Evolutionary conservation across 2,797 vertebrate species (phyloP).

Genomic region (Phalloptychus januarius): DNA sequence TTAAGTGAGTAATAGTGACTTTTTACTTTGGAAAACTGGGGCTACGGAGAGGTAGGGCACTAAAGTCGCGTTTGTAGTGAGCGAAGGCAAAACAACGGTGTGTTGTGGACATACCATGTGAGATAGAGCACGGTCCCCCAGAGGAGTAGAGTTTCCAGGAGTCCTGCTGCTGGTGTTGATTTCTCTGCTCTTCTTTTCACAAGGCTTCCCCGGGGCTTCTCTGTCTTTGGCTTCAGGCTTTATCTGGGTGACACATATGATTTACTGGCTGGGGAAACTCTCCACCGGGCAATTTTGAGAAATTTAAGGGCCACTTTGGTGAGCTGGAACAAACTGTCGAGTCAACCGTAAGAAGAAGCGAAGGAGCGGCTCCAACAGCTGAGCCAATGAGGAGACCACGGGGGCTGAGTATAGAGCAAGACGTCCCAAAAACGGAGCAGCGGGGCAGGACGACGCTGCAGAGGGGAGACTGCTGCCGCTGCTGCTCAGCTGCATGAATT

Average conservation of each 20-base stretch:
- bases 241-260: not conserved
- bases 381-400: conserved; percentile 50
- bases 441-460: conserved; percentile 14
- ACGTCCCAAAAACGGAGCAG: conserved; percentile 21
- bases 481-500: not conserved
- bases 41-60: not conserved
- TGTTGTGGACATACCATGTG: conserved; percentile 67
- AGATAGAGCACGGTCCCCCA: conserved; percentile 44
- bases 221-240: not conserved
- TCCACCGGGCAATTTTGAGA: not conserved
- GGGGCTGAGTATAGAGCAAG: conserved; percentile 48
- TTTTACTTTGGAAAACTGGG: not conserved
- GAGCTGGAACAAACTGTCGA: conserved; percentile 19
- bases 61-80: not conserved
- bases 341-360: conserved; percentile 20
- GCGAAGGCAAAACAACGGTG: conserved; percentile 5
- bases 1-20: not conserved
- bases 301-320: conserved; percentile 25
- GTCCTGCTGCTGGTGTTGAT: conserved; percentile 29
- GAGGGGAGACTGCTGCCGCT: not conserved
- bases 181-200: conserved; percentile 22
- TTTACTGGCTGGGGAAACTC: not conserved
- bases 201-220: not conserved
- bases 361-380: conserved; percentile 25
- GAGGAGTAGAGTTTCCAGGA: conserved; percentile 46